phyloP scores from a whole-genome alignment of 1,140 invertebrate species.

The Hylaeus anthracinus region DNA sequence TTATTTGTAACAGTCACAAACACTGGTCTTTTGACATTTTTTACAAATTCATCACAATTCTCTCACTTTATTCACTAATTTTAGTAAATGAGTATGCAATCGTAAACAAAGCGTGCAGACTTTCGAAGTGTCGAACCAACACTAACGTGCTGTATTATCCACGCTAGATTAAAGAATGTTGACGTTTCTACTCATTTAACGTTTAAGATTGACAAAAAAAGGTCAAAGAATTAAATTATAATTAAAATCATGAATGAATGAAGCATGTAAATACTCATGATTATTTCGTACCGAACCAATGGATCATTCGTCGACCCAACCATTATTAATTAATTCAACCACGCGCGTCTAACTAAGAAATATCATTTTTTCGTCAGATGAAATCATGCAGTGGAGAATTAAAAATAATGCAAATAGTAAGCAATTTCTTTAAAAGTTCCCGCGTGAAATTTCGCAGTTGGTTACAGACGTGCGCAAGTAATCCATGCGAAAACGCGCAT shows the following conservation, averaged over 20 bases:
- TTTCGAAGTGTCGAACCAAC: background rate
- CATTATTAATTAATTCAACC: too few species aligned
- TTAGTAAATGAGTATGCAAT: background rate
- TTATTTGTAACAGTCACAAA: background rate
- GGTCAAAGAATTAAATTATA: too few species aligned
- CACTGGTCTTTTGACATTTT: background rate
- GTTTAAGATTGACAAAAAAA: background rate
- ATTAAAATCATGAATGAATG: too few species aligned
- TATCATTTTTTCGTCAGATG: too few species aligned
- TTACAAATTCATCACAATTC: background rate
- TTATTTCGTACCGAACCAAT: too few species aligned
- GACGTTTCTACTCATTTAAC: background rate
- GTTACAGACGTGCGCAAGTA: constrained; percentile 17
- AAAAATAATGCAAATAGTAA: background rate
- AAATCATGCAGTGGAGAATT: too few species aligned
- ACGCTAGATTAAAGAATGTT: background rate
- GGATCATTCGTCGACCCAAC: too few species aligned
- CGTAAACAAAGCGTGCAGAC: background rate
- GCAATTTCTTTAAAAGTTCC: background rate
- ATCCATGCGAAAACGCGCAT: constrained; percentile 1
- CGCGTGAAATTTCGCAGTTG: background rate
- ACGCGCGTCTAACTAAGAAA: too few species aligned
- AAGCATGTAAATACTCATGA: too few species aligned
- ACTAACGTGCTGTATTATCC: background rate
- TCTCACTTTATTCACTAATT: background rate